Evolutionary conservation across 2,797 vertebrate genomes (phyloP), one percentile per base, ranked within the genome.

Genomic region (Pterois miles): DNA sequence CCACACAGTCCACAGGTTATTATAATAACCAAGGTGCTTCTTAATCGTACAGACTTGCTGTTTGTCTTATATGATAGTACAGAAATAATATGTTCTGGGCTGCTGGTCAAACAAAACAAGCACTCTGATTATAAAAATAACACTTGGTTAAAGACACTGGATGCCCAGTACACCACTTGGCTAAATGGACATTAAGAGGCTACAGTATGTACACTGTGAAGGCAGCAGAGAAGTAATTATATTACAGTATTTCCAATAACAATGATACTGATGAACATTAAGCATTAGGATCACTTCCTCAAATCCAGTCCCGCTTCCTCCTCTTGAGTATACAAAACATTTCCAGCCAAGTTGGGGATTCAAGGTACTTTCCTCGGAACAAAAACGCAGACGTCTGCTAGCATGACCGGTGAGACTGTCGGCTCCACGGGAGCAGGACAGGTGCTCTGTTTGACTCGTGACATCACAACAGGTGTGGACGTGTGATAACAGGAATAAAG

Each of bases 381-480:
- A 16, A 11, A 34, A 67, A 23, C 11, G 29, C 22, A 63, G 33
- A 6, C 10, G 2, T 57, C 11, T 63, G 4, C 74, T 65, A 71
- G 14, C 34, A 2, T 29, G 6, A 7, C 16, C 56, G 13, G 18
- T 13, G 16, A 34, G 2, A 22, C 4, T 1, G 33, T 22, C 16
- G 50, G 74, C 52, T 48, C 13, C 43, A 50, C 18, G 4, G 7
- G 2, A 27, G 4, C 6, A 5, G 20, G 74, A 33, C 80, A 83
- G 68, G 36, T 78, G 73, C 54, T 27, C 6, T 10, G 34, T 18
- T 8, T 43, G 57, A 46, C 69, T 75, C n/a, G 11, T 62, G 71
- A 78, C 74, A 80, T 58, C 78, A 89, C 90, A 90, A 91, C 91
- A 91, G 91, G 93, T 93, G 91, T 74, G 80, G 23, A n/a, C 29